phyloP scores from a whole-genome alignment of 2,797 vertebrate species.

The Sebastes hubbsi region DNA sequence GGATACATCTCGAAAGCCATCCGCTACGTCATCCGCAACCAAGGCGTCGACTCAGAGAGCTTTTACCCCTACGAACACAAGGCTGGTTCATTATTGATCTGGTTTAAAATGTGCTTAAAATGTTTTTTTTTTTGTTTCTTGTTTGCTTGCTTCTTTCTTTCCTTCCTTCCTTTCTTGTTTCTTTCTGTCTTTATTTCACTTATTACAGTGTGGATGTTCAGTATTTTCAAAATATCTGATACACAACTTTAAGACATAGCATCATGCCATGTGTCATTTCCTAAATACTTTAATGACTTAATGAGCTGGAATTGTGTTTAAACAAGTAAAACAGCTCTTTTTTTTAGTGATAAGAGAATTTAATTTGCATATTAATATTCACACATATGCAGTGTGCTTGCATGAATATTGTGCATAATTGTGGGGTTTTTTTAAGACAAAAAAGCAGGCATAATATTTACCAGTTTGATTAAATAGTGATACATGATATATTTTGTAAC shows the following conservation, averaged over 20 bases:
- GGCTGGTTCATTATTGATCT: slow-evolving; percentile 49
- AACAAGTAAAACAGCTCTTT: neutral
- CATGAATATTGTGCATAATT: neutral
- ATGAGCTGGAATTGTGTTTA: neutral
- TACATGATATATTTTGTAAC: neutral
- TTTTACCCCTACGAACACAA: slow-evolving; percentile 80
- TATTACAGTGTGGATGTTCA: neutral
- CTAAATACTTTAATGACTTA: neutral
- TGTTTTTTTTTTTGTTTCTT: neutral
- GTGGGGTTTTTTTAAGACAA: neutral
- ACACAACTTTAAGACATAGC: neutral
- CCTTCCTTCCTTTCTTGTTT: neutral
- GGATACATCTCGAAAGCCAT: slow-evolving; percentile 77
- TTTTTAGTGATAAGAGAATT: neutral
- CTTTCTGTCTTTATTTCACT: neutral
- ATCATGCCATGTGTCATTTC: neutral
- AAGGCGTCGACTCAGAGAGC: slow-evolving; percentile 78
- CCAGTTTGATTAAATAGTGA: neutral
- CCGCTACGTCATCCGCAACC: slow-evolving; percentile 75
- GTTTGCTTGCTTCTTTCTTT: neutral
- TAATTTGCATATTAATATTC: neutral
- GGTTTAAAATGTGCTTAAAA: neutral
- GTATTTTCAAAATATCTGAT: neutral
- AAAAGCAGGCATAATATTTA: neutral
- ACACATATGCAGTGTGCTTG: neutral